Evolutionary conservation across 2,113 vertebrate genomes (phyloP), one percentile per base, ranked within the genome.

Genomic region (Progne subis): DNA sequence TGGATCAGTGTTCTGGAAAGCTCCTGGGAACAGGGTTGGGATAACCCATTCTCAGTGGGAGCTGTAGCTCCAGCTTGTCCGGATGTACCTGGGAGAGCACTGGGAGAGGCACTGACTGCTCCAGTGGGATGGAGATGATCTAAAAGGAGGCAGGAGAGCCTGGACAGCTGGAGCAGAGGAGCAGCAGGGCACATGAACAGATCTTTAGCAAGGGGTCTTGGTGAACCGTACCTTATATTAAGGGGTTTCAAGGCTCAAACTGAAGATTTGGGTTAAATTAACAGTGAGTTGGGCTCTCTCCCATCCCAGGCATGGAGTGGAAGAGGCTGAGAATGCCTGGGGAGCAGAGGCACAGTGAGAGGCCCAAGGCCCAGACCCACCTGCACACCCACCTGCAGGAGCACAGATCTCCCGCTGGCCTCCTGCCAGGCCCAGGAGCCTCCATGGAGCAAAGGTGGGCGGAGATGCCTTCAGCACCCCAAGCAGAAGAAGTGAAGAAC

Each of bases 211-310:
- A 64, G 50, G 49, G 17, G 8, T 18, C 43, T 57, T 61, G 53
- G 31, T 72, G 67, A 31, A 34, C 39, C 82, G 29, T 25, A 49
- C 47, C 53, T 63, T 19, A 1, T 11, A 2, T 5, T 19, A 78
- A 91, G 37, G 31, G 19, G n/a, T n/a, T 87, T 79, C 75, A 64
- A 71, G 47, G 47, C 18, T 78, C 55, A 52, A 75, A 76, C 17
- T 68, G 84, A 75, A 77, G 16, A 3, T 31, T 63, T 59, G 47
- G 29, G 8, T 75, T 74, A 34, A 74, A 69, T 20, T 43, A 70
- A 52, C 0, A 0, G 19, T 0, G 12, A 44, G 21, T 2, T 69
- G 41, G 76, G 43, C 32, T 71, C 25, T 64, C 9, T 91, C 23
- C 43, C 32, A 14, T 32, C 11, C 43, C 39, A 70, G 39, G 50